A percentile compares a stretch with the other conserved stretches of the same genome.
Evolutionary conservation across 2,888 invertebrate species (phyloP).

Genomic region (Caenorhabditis imperialis): DNA sequence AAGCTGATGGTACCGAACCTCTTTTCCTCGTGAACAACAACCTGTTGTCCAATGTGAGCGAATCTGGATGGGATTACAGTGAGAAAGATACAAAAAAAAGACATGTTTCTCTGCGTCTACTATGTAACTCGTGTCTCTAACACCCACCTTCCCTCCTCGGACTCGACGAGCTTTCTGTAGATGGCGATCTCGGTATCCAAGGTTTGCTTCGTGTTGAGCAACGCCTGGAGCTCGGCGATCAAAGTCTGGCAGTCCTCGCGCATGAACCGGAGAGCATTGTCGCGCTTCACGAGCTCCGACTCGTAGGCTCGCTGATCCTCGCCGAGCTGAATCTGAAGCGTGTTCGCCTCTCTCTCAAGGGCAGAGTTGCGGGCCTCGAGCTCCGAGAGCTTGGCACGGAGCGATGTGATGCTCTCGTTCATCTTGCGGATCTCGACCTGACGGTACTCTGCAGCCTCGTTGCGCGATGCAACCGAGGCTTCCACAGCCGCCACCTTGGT

Average conservation of each 20-base stretch:
- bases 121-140: slow-evolving; percentile 51
- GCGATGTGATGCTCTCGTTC: slow-evolving; percentile 45
- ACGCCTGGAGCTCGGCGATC: slow-evolving; percentile 77
- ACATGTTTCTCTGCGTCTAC: no score
- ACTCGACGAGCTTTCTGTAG: slow-evolving; percentile 81
- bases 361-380: slow-evolving; percentile 50
- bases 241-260: slow-evolving; percentile 78
- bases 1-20: slow-evolving; percentile 48
- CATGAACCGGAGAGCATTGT: slow-evolving; percentile 77
- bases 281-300: slow-evolving; percentile 77
- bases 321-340: slow-evolving; percentile 80
- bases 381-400: slow-evolving; percentile 48
- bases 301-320: slow-evolving; percentile 79
- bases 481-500: slow-evolving; percentile 64
- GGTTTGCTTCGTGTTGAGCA: slow-evolving; percentile 81
- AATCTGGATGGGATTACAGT: slow-evolving; percentile 30
- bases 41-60: slow-evolving; percentile 35
- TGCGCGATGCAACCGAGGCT: slow-evolving; percentile 80
- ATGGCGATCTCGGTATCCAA: slow-evolving; percentile 81
- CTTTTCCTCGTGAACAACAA: slow-evolving; percentile 24
- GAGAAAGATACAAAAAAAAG: slow-evolving; percentile 2
- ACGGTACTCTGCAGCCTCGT: slow-evolving; percentile 78
- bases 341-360: slow-evolving; percentile 53
- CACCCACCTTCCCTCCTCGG: slow-evolving; percentile 80
- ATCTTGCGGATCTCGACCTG: slow-evolving; percentile 78